These are phyloP conservation scores for Mesoligia furuncula DNA, from an alignment of 2,888 invertebrate genomes.

Conservation along the genomic window DNA sequence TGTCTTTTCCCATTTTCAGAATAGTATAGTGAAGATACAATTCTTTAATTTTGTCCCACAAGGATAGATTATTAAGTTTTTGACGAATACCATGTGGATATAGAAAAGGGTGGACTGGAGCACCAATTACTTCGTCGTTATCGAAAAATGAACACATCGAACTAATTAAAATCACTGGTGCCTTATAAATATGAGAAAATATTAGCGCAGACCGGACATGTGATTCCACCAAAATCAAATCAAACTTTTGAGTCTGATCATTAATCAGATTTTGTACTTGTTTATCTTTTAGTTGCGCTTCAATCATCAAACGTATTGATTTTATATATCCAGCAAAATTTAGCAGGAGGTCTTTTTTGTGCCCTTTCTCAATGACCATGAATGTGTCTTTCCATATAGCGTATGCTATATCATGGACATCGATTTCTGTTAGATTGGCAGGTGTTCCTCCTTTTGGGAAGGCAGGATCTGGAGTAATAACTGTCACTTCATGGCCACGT, in stretches of 20 bases:
- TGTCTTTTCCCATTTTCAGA: slow-evolving; percentile 14
- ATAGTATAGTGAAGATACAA: slow-evolving; percentile 33
- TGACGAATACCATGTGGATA: slow-evolving; percentile 37
- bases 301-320: slow-evolving; percentile 40
- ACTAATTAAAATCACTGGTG: slow-evolving; percentile 52
- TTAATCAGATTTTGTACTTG: slow-evolving; percentile 52
- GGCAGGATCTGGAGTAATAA: slow-evolving; percentile 44
- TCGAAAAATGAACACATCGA: too few relatives aligned
- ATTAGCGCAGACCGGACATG: slow-evolving; percentile 41
- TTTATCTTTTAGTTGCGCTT: slow-evolving; percentile 57
- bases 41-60: slow-evolving; percentile 34
- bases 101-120: slow-evolving; percentile 13
- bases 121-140: slow-evolving; percentile 9
- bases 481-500: slow-evolving; percentile 38
- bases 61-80: slow-evolving; percentile 29
- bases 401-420: slow-evolving; percentile 77
- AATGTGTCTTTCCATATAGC: slow-evolving; percentile 47
- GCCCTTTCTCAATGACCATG: slow-evolving; percentile 29
- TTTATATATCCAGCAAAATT: slow-evolving; percentile 32
- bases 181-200: slow-evolving; percentile 60
- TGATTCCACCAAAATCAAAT: slow-evolving; percentile 62
- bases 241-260: slow-evolving; percentile 55
- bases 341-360: slow-evolving; percentile 9
- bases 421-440: slow-evolving; percentile 75
- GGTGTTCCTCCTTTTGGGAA: slow-evolving; percentile 72